phyloP scores from a whole-genome alignment of 1,140 invertebrate species.

The Drosophila ercepeae region DNA sequence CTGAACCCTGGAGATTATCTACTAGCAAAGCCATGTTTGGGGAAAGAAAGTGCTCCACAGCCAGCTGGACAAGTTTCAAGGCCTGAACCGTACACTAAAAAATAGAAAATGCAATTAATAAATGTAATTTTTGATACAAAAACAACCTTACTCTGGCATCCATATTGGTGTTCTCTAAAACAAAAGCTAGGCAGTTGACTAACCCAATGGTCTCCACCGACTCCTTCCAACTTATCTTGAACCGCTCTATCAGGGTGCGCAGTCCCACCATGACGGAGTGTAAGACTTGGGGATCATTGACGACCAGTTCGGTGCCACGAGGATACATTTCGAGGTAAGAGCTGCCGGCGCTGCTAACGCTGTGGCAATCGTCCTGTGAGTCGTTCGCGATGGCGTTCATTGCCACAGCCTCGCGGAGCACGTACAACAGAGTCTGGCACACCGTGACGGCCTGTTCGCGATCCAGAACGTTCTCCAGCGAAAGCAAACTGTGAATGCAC shows the following conservation, averaged over 20 bases:
- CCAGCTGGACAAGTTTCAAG: slow-evolving; percentile 87
- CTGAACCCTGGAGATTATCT: slow-evolving; percentile 87
- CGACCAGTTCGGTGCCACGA: slow-evolving; percentile 52
- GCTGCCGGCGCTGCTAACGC: slow-evolving; percentile 83
- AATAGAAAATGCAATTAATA: slow-evolving; percentile 25
- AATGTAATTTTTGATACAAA: background rate
- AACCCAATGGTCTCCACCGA: slow-evolving; percentile 78
- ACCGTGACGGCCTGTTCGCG: slow-evolving; percentile 88
- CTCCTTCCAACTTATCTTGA: slow-evolving; percentile 90
- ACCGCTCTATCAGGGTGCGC: slow-evolving; percentile 87
- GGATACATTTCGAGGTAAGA: slow-evolving; percentile 56
- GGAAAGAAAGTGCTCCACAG: slow-evolving; percentile 89
- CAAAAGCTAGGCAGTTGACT: slow-evolving; percentile 79
- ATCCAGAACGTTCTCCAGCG: slow-evolving; percentile 85
- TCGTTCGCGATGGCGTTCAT: slow-evolving; percentile 34
- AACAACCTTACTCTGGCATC: slow-evolving; percentile 71
- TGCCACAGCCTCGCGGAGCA: slow-evolving; percentile 86
- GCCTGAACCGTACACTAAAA: slow-evolving; percentile 88
- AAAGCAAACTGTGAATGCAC: slow-evolving; percentile 86
- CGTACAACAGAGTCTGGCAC: slow-evolving; percentile 89
- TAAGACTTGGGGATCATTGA: slow-evolving; percentile 84
- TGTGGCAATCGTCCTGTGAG: slow-evolving; percentile 59
- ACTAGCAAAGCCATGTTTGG: slow-evolving; percentile 89
- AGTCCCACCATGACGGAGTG: slow-evolving; percentile 87
- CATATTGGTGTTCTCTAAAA: slow-evolving; percentile 82